These are phyloP conservation scores for Acanthosepion pharaonis DNA, from an alignment of 2,888 invertebrate genomes.

Conservation along the genomic window DNA sequence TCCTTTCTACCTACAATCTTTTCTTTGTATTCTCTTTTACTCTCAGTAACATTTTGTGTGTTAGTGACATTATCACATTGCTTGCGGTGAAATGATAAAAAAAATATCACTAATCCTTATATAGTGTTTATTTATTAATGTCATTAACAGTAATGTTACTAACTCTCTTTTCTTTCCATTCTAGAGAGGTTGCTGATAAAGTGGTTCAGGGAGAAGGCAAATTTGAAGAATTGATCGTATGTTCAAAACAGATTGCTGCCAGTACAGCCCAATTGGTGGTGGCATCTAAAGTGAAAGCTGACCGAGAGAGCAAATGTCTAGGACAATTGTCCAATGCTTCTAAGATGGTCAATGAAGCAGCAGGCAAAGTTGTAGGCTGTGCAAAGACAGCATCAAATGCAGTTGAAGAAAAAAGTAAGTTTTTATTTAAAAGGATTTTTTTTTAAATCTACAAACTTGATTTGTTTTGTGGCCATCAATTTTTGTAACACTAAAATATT, in stretches of 20 bases:
- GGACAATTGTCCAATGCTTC: conserved; percentile 89
- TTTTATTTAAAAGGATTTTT: conserved; percentile 50
- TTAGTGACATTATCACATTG: too few relatives aligned
- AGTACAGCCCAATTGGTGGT: conserved; percentile 97
- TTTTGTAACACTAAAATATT: not conserved
- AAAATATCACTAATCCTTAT: not conserved
- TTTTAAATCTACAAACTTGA: not conserved
- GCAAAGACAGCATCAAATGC: conserved; percentile 91
- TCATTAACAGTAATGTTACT: too few relatives aligned
- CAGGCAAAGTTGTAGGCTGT: conserved; percentile 93
- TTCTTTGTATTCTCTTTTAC: too few relatives aligned
- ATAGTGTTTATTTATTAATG: too few relatives aligned
- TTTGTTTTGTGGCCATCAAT: not conserved
- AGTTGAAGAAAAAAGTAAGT: conserved; percentile 85
- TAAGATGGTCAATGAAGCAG: conserved; percentile 89
- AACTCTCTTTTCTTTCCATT: conserved; percentile 46
- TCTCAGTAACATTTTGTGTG: too few relatives aligned
- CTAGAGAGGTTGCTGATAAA: conserved; percentile 92
- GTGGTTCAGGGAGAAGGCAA: conserved; percentile 87
- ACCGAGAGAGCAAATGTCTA: conserved; percentile 86
- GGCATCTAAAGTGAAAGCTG: conserved; percentile 94
- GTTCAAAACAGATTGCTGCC: conserved; percentile 96
- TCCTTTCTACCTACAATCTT: too few relatives aligned
- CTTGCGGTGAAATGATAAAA: not conserved
- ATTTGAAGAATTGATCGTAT: conserved; percentile 93